phyloP scores from a whole-genome alignment of 2,888 invertebrate genomes.

The Mimas tiliae region DNA sequence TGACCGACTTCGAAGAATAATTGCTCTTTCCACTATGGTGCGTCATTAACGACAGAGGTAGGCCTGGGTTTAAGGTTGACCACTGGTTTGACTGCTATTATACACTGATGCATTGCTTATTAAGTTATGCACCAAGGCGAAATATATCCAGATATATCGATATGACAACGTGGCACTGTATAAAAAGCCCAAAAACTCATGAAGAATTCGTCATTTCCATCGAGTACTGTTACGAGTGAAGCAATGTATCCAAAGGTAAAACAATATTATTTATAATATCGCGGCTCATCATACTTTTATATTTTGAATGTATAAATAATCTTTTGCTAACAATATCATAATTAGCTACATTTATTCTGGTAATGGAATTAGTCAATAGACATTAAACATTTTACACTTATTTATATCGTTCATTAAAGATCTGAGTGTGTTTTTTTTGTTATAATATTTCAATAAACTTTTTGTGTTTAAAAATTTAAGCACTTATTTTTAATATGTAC shows the following conservation, averaged over 20 bases:
- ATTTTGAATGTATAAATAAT: background rate
- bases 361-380: too few relatives aligned
- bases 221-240: constrained; percentile 32
- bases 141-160: constrained; percentile 39
- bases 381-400: too few relatives aligned
- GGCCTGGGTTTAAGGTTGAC: constrained; percentile 57
- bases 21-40: constrained; percentile 37
- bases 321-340: background rate
- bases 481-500: constrained; percentile 36
- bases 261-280: background rate
- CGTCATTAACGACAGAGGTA: constrained; percentile 49
- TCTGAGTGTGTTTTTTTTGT: too few relatives aligned
- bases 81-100: constrained; percentile 52
- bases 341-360: background rate
- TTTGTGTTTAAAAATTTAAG: constrained; percentile 21
- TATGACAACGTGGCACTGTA: constrained; percentile 49
- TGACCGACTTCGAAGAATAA: constrained; percentile 39
- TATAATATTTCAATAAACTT: constrained; percentile 12
- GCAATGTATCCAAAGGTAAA: constrained; percentile 56
- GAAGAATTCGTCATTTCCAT: constrained; percentile 51
- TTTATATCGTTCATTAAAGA: background rate
- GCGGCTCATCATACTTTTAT: background rate
- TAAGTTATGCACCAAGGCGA: constrained; percentile 45
- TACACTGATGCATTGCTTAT: constrained; percentile 41
- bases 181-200: constrained; percentile 52